Evolutionary conservation across 2,797 vertebrate genomes (phyloP).

Genomic region (Ciconia nigra): DNA sequence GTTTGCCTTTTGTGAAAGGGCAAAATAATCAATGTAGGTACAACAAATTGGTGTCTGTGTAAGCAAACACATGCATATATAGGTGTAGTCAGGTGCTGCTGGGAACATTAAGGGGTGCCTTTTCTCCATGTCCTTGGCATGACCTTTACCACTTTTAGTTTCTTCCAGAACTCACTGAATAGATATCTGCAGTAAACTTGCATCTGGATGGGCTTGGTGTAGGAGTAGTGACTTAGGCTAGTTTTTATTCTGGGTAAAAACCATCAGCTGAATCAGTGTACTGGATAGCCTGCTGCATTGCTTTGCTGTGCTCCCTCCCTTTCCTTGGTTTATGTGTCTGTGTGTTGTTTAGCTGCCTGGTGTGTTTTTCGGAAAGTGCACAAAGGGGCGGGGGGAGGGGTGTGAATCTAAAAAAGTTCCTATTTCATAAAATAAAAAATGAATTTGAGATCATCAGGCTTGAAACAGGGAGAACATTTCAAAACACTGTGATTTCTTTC

Average conservation of each 20-base stretch:
- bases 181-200: neutral
- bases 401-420: neutral
- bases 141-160: neutral
- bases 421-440: neutral
- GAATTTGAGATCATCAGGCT: neutral
- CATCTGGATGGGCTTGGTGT: neutral
- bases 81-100: neutral
- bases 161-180: neutral
- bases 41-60: neutral
- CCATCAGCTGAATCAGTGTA: neutral
- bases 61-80: neutral
- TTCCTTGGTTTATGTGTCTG: neutral
- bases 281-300: neutral
- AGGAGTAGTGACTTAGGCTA: neutral
- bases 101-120: neutral
- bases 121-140: neutral
- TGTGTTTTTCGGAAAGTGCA: neutral
- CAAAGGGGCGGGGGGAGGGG: rapidly evolving
- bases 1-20: neutral
- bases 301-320: neutral
- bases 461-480: neutral
- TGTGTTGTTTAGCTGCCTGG: neutral
- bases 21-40: neutral
- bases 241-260: neutral
- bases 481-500: neutral